These are phyloP conservation scores for Micropterix aruncella DNA, from an alignment of 2,888 invertebrate genomes.

Conservation along the genomic window DNA sequence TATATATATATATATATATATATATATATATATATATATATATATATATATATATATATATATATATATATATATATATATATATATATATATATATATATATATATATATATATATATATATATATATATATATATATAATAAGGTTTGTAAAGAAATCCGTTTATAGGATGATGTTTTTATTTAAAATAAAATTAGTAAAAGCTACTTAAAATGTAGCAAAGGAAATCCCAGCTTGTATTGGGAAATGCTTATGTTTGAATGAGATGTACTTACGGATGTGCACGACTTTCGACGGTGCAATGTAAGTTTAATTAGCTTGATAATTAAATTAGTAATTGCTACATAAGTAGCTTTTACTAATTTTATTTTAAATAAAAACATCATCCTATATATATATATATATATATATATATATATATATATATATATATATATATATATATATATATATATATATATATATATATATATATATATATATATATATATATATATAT, in stretches of 20 bases:
- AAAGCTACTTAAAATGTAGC: too few species aligned
- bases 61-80: not conserved
- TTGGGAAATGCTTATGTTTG: too few species aligned
- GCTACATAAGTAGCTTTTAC: not conserved
- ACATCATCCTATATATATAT: not conserved
- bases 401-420: not conserved
- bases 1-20: not conserved
- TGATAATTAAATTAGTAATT: not conserved
- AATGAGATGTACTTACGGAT: too few species aligned
- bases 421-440: not conserved
- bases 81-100: not conserved
- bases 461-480: not conserved
- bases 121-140: not conserved
- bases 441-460: not conserved
- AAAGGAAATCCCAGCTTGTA: too few species aligned
- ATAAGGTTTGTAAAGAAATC: too few species aligned
- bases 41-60: not conserved
- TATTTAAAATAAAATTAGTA: too few species aligned
- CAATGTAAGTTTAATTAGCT: too few species aligned
- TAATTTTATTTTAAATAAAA: too few species aligned
- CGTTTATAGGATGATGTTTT: too few species aligned
- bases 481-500: not conserved
- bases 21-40: not conserved
- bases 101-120: not conserved
- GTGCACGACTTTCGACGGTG: too few species aligned